These are phyloP conservation scores for Andricus quercusramuli DNA, from an alignment of 2,888 invertebrate species.

Conservation along the genomic window DNA sequence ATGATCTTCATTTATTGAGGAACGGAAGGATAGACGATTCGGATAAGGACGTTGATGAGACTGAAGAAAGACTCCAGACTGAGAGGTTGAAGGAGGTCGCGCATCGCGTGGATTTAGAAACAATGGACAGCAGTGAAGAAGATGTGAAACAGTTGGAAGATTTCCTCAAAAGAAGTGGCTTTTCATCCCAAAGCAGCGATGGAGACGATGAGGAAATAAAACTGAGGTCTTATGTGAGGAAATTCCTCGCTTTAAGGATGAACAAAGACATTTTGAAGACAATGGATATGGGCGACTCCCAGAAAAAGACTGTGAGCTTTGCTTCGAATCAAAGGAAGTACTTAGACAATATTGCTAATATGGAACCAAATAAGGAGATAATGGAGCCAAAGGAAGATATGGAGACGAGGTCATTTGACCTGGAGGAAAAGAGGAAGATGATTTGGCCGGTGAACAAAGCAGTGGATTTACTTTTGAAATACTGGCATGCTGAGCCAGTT, in stretches of 20 bases:
- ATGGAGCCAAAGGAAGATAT: conserved; percentile 66
- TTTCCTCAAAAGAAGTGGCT: conserved; percentile 86
- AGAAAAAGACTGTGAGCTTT: conserved; percentile 89
- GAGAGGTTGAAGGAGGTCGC: conserved; percentile 70
- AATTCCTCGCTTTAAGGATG: conserved; percentile 85
- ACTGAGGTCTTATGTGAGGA: conserved; percentile 86
- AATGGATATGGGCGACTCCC: conserved; percentile 80
- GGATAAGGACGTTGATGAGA: conserved; percentile 77
- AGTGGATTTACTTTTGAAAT: conserved; percentile 86
- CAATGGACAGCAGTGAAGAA: conserved; percentile 80
- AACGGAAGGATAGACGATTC: conserved; percentile 70
- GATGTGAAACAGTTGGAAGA: conserved; percentile 85
- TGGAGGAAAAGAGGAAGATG: conserved; percentile 83
- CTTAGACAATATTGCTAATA: conserved; percentile 66
- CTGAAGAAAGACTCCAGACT: conserved; percentile 66
- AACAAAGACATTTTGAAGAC: conserved; percentile 85
- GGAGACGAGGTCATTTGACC: conserved; percentile 79
- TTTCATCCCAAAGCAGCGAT: conserved; percentile 83
- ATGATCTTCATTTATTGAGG: conserved; percentile 70
- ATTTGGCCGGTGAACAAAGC: conserved; percentile 87
- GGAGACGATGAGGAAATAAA: conserved; percentile 86
- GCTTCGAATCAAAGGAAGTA: conserved; percentile 80
- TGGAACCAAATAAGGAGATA: neutral
- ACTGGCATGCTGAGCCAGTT: conserved; percentile 84
- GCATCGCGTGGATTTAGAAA: conserved; percentile 62